Percentiles rank a stretch among this genome's conserved stretches.
These are phyloP conservation scores for Synanthedon formicaeformis DNA, from an alignment of 2,888 invertebrate species.

Conservation along the genomic window DNA sequence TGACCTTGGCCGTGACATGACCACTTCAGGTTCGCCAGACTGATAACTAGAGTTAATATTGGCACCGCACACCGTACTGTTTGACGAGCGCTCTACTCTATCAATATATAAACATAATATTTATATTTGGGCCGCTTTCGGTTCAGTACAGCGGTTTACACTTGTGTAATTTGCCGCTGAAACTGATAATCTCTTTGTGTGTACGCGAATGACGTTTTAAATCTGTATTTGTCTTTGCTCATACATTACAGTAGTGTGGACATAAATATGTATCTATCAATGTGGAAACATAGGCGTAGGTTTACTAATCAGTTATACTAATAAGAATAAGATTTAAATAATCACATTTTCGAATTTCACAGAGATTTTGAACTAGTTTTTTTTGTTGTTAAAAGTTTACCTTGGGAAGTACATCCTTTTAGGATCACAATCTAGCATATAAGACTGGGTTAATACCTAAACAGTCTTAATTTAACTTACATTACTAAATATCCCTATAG, in stretches of 20 bases:
- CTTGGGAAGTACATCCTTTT: too few relatives aligned
- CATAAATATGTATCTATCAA: too few relatives aligned
- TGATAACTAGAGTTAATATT: conserved; percentile 70
- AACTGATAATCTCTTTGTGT: conserved; percentile 54
- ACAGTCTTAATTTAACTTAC: too few relatives aligned
- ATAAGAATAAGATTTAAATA: too few relatives aligned
- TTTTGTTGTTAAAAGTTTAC: too few relatives aligned
- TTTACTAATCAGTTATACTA: too few relatives aligned
- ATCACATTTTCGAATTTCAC: too few relatives aligned
- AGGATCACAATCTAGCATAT: too few relatives aligned
- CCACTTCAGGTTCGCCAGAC: conserved; percentile 45
- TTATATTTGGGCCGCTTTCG: conserved; percentile 63
- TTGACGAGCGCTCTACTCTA: conserved; percentile 66
- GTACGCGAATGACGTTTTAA: conserved; percentile 7
- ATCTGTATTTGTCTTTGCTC: not conserved
- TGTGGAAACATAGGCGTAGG: too few relatives aligned
- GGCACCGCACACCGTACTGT: conserved; percentile 59
- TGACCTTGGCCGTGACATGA: conserved; percentile 52
- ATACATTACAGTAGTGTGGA: not conserved
- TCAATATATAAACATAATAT: conserved; percentile 71
- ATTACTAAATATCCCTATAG: too few relatives aligned
- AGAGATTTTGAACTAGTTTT: too few relatives aligned
- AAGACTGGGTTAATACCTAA: too few relatives aligned
- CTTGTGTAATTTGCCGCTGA: conserved; percentile 62
- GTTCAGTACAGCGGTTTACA: conserved; percentile 30